Evolutionary conservation across 2,797 vertebrate species (phyloP).

Genomic region (Coregonus suidteri): DNA sequence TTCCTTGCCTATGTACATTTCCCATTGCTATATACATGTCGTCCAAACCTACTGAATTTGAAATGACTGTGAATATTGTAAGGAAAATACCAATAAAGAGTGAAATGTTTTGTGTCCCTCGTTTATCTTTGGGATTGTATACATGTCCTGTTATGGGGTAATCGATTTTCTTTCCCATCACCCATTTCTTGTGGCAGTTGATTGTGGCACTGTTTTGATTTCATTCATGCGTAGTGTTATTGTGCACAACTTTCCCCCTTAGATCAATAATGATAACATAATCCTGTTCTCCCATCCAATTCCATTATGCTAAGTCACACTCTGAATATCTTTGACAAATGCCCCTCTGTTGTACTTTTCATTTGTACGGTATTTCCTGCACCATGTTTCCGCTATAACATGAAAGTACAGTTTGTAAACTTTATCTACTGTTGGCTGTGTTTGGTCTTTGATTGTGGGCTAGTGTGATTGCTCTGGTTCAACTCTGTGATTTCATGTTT

Average conservation of each 20-base stretch:
- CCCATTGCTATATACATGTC: neutral
- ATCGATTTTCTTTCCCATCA: neutral
- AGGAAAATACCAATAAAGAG: slow-evolving; percentile 8
- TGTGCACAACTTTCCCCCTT: neutral
- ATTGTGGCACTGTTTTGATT: neutral
- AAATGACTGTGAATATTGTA: slow-evolving; percentile 13
- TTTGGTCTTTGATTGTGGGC: neutral
- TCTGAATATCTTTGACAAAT: neutral
- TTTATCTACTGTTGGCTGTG: neutral
- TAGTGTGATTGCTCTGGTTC: neutral
- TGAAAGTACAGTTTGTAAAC: no score
- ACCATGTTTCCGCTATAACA: no score
- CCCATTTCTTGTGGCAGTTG: slow-evolving; percentile 3
- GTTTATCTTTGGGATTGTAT: neutral
- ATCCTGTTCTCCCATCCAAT: neutral
- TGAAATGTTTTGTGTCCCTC: neutral
- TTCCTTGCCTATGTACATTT: slow-evolving; percentile 2
- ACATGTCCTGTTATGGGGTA: neutral
- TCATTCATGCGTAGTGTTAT: neutral
- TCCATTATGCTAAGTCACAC: neutral
- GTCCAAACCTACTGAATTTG: slow-evolving; percentile 1
- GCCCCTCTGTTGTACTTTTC: neutral
- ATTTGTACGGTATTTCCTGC: no score
- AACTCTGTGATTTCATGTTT: neutral
- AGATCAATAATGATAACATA: neutral